phyloP scores from a whole-genome alignment of 2,113 vertebrate genomes.

The Nothobranchius kuhntae region DNA sequence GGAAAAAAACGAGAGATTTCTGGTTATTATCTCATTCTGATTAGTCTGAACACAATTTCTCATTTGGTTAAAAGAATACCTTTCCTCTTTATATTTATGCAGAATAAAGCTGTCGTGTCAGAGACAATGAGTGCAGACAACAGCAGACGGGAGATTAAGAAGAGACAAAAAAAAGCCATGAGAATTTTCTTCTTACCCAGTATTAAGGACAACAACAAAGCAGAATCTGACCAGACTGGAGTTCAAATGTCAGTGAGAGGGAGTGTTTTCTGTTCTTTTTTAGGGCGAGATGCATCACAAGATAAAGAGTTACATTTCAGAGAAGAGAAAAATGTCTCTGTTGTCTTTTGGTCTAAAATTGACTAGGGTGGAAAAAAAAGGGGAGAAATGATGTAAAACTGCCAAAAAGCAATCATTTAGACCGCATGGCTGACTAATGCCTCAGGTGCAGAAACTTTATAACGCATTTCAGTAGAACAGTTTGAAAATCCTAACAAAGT shows the following conservation, averaged over 20 bases:
- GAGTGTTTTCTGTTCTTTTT: slow-evolving; percentile 9
- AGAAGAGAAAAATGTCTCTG: slow-evolving; percentile 12
- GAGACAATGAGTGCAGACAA: too few relatives aligned
- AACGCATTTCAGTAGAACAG: too few relatives aligned
- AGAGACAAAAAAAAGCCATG: slow-evolving; percentile 31
- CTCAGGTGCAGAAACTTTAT: too few relatives aligned
- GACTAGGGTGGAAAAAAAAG: too few relatives aligned
- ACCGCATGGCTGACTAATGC: too few relatives aligned
- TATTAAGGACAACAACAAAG: slow-evolving; percentile 40
- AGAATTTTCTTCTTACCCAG: slow-evolving; percentile 42
- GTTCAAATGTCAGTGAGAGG: slow-evolving; percentile 28
- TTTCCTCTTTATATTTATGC: background rate
- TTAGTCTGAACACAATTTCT: too few relatives aligned
- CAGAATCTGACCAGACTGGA: slow-evolving; percentile 20
- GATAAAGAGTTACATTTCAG: slow-evolving; percentile 16
- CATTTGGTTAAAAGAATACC: background rate
- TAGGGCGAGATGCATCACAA: slow-evolving; percentile 22
- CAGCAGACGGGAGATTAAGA: slow-evolving; percentile 14
- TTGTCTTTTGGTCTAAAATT: slow-evolving; percentile 1
- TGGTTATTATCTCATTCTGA: too few relatives aligned
- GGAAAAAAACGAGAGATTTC: too few relatives aligned
- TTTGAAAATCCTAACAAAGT: too few relatives aligned
- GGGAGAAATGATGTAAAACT: too few relatives aligned
- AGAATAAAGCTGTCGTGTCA: slow-evolving; percentile 13
- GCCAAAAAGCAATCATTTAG: too few relatives aligned